A percentile compares a stretch with the other conserved stretches of the same genome.
phyloP scores from a whole-genome alignment of 2,888 invertebrate species.

The Stenodera caucasica region DNA sequence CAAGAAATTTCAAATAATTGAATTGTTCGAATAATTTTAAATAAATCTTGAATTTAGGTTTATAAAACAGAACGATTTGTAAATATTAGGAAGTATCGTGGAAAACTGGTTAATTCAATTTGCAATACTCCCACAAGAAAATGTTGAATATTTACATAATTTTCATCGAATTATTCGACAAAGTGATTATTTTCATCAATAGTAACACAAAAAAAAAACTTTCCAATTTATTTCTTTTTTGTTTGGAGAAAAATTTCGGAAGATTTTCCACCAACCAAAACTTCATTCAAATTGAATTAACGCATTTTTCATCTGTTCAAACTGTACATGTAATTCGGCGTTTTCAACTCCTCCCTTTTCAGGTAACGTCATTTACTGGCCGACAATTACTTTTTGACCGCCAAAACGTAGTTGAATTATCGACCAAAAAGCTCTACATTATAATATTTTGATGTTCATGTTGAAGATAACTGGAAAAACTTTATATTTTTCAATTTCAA shows the following conservation, averaged over 20 bases:
- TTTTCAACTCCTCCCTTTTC: conserved; percentile 22
- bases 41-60: not conserved
- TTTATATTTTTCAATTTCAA: too few relatives aligned
- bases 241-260: not conserved
- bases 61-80: not conserved
- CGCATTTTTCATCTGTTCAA: not conserved
- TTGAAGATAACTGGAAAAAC: too few relatives aligned
- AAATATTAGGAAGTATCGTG: not conserved
- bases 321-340: not conserved
- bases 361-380: conserved; percentile 13
- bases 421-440: too few relatives aligned
- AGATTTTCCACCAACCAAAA: not conserved
- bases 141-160: not conserved
- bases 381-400: conserved; percentile 4
- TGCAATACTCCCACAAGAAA: conserved; percentile 2
- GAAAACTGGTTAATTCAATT: not conserved
- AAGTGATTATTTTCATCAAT: not conserved
- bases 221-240: not conserved
- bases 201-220: not conserved
- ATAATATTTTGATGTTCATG: too few relatives aligned
- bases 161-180: not conserved
- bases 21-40: not conserved
- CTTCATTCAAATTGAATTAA: not conserved
- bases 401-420: not conserved
- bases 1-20: not conserved